Percentiles rank a stretch among this genome's conserved stretches.
These are phyloP conservation scores for Cryptotermes secundus DNA, from an alignment of 1,140 invertebrate species.

Conservation along the genomic window DNA sequence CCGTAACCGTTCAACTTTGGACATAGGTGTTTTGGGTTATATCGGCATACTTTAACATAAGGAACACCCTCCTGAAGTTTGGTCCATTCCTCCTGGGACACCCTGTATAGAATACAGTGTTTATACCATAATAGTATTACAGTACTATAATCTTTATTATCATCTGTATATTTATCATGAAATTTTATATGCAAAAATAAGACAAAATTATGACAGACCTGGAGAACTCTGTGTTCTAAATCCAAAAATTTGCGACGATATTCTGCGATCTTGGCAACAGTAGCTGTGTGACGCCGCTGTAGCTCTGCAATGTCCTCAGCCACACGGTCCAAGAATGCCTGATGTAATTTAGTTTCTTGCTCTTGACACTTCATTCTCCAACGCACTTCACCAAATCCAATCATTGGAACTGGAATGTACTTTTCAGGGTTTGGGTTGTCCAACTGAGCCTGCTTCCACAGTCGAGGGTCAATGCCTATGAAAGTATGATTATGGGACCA, in stretches of 20 bases:
- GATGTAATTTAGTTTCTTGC: constrained; percentile 76
- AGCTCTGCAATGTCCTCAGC: constrained; percentile 73
- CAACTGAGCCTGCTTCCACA: constrained; percentile 88
- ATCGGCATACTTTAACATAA: no score
- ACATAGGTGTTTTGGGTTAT: no score
- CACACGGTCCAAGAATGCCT: constrained; percentile 71
- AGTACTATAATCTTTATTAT: no score
- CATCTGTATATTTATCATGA: no score
- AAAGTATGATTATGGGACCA: not conserved
- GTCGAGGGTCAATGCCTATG: constrained; percentile 49
- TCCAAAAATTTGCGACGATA: constrained; percentile 72
- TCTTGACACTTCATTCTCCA: constrained; percentile 79
- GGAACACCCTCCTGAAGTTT: no score
- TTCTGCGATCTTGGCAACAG: constrained; percentile 70
- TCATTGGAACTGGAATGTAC: constrained; percentile 89
- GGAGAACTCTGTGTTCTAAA: constrained; percentile 73
- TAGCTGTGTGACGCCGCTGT: constrained; percentile 68
- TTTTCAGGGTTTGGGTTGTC: constrained; percentile 89
- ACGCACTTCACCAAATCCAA: constrained; percentile 85
- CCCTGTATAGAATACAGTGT: no score
- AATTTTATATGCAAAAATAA: no score
- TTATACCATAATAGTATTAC: no score
- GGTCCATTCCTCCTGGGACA: no score
- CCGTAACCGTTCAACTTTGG: no score
- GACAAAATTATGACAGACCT: constrained; percentile 51